Conservation (phyloP, 2,113 vertebrate genomes). For the Plotosus lineatus region DNA sequence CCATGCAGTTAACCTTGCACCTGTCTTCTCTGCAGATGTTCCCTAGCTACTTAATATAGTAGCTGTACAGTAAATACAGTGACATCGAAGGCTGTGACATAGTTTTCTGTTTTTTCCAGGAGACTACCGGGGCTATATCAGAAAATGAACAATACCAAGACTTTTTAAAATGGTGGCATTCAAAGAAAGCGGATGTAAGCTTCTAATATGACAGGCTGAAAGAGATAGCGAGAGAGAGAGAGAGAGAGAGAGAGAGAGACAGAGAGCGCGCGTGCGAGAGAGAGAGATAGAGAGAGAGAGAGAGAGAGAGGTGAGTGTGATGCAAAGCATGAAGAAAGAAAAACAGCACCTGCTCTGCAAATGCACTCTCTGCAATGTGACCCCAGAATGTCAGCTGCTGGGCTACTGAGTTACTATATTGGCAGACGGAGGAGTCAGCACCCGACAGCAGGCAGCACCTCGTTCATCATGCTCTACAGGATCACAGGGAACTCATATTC, state of each 20-base stretch:
- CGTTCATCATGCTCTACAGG: conserved; percentile 48
- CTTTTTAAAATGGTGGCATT: not conserved
- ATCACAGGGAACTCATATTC: conserved; percentile 37
- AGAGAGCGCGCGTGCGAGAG: too few species aligned
- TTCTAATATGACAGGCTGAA: not conserved
- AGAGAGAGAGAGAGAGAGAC: not conserved
- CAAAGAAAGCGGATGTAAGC: not conserved
- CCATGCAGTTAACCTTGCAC: not conserved
- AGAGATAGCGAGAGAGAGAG: not conserved
- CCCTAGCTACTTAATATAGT: not conserved
- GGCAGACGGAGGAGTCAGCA: conserved; percentile 50
- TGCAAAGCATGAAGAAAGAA: conserved; percentile 13
- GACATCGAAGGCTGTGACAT: not conserved
- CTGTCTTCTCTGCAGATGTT: not conserved
- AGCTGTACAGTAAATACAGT: not conserved
- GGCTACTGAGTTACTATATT: conserved; percentile 55
- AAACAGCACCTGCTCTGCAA: conserved; percentile 51
- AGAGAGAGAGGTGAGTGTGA: not conserved
- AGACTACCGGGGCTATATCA: not conserved
- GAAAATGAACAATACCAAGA: not conserved
- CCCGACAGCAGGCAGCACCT: conserved; percentile 48
- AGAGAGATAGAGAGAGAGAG: not conserved
- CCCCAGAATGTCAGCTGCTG: conserved; percentile 52
- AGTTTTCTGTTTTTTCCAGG: not conserved
- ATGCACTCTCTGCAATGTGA: conserved; percentile 50